These are phyloP conservation scores for Gallinago paraguaiae DNA, from an alignment of 2,113 vertebrate species.

Conservation along the genomic window DNA sequence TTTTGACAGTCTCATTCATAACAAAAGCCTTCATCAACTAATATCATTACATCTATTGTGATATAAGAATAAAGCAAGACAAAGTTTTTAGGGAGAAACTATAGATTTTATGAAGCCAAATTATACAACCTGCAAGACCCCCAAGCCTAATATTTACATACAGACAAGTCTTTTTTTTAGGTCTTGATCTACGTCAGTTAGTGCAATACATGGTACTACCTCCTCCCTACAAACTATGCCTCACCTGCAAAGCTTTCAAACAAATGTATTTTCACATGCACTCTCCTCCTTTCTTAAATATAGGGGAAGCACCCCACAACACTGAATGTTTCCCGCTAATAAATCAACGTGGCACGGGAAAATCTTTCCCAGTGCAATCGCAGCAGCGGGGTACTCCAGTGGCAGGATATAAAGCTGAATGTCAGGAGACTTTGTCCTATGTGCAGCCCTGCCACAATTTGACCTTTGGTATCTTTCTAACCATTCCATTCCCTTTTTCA, in stretches of 20 bases:
- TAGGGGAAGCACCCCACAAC: background rate
- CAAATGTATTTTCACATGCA: background rate
- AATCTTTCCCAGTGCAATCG: background rate
- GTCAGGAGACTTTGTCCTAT: background rate
- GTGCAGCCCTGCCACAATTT: background rate
- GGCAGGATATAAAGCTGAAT: background rate
- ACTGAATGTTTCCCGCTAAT: background rate
- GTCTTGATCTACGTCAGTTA: background rate
- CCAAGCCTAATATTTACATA: background rate
- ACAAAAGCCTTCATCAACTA: background rate
- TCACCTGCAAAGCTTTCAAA: background rate
- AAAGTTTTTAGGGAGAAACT: background rate
- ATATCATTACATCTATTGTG: background rate
- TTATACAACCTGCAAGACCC: background rate
- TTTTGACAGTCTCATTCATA: background rate
- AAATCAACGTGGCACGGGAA: background rate
- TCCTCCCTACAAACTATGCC: background rate
- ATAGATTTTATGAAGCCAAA: background rate
- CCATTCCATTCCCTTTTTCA: conserved; percentile 45
- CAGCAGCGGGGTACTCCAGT: background rate
- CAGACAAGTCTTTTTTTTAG: background rate
- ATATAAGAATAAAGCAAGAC: background rate
- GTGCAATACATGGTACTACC: background rate
- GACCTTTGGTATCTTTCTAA: conserved; percentile 44
- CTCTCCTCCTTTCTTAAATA: background rate